Evolutionary conservation across 2,888 invertebrate species (phyloP), one percentile per base, ranked within the genome.

Genomic region (Loripinus fragilis): DNA sequence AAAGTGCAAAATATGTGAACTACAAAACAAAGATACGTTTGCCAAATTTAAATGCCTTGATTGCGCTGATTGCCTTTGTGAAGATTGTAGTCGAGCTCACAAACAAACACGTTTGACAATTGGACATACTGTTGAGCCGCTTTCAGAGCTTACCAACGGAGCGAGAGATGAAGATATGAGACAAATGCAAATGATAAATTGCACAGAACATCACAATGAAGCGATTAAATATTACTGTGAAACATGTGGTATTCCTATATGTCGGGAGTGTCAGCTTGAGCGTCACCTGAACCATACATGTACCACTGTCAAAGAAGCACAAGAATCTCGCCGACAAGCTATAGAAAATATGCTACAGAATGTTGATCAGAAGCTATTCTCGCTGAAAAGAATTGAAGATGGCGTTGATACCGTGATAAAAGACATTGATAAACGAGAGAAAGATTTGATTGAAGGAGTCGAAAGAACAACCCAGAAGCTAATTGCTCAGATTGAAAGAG

Each of bases 41-140:
- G 85, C 86, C 10, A 79, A 71, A 30, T 75, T 72, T 25, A 81
- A 78, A 71, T 86, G 86, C 70, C 67, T 86, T 2, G 80, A 79
- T 42, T 86, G 86, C 67, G 84, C 80, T 20, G 86, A 86, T 72
- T 80, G 85, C 50, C 78, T 86, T 25, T 86, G 86, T 52, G 78
- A 78, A 15, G 76, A 78, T 35, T 85, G 85, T 67, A 80, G 83
- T 17, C 81, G 68, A 10, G 84, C 81, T 33, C 86, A 86, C 65
- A 84, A 78, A 2, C 69, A 81, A 8, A 86, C 86, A 30, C 79
- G 86, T 15, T 75, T 84, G 76, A 86, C 86, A 3, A 78, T 86
- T 64, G 78, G 78, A 2, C 86, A 86, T 55, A 60, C 74, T 12
- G 85, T 86, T 0, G 70, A 70, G 33, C 77, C 83, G 28, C 76